A percentile compares a stretch with the other conserved stretches of the same genome.
Conservation (phyloP, 2,113 vertebrate species). For the Cavia porcellus region DNA sequence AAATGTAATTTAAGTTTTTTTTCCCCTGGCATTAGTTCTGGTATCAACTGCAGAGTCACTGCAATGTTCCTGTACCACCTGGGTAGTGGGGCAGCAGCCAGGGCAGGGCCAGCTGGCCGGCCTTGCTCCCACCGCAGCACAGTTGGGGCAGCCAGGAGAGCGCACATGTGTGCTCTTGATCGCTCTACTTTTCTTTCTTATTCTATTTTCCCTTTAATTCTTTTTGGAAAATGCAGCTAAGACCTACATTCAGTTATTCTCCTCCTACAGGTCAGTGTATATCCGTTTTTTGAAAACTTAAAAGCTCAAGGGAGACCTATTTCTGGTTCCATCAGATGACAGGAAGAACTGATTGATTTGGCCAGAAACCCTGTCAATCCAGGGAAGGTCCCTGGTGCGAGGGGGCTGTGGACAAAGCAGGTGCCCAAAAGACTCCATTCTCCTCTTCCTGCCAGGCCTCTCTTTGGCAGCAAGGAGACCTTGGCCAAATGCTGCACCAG, state of each 20-base stretch:
- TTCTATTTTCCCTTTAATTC: not conserved
- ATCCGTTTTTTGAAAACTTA: slow-evolving; percentile 55
- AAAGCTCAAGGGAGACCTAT: slow-evolving; percentile 33
- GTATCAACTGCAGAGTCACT: slow-evolving; percentile 83
- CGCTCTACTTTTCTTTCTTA: rapidly evolving
- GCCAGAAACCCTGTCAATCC: not conserved
- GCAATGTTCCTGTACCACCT: slow-evolving; percentile 80
- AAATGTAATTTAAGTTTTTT: slow-evolving; percentile 87
- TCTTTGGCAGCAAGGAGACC: not conserved
- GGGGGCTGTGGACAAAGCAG: not conserved
- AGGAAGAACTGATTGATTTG: not conserved
- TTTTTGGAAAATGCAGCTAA: not conserved
- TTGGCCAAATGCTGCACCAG: not conserved
- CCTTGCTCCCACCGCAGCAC: slow-evolving; percentile 15
- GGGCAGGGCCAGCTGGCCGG: not conserved
- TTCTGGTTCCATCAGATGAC: not conserved
- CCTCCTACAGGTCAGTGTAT: not conserved
- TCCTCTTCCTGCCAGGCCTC: not conserved
- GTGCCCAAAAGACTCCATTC: not conserved
- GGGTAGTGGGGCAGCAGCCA: slow-evolving; percentile 59
- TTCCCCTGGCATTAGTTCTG: slow-evolving; percentile 77
- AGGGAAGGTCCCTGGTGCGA: not conserved
- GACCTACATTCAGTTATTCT: not conserved
- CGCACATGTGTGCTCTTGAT: rapidly evolving
- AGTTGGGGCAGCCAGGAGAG: not conserved